Conservation (phyloP, 2,888 invertebrate species). For the Didymodactylos carnosus region DNA sequence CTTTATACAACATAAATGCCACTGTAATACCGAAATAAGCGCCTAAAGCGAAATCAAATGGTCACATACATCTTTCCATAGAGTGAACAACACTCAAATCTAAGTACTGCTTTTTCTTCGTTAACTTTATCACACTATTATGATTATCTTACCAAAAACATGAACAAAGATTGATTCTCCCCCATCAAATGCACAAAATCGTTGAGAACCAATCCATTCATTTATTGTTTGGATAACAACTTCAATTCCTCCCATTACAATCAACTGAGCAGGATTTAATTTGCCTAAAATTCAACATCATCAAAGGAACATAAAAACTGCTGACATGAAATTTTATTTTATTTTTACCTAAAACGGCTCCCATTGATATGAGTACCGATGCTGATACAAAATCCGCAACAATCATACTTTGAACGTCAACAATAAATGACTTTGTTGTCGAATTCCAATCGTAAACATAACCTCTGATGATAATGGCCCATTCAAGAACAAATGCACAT, state of each 20-base stretch:
- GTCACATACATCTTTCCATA: no score
- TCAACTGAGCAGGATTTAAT: constrained; percentile 34
- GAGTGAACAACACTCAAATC: no score
- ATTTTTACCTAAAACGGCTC: constrained; percentile 37
- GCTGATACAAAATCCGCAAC: constrained; percentile 29
- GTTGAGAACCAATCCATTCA: constrained; percentile 31
- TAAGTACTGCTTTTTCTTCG: no score
- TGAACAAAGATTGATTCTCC: constrained; percentile 87
- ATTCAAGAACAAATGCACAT: constrained; percentile 61
- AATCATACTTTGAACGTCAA: constrained; percentile 22
- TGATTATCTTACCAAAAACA: constrained; percentile 44
- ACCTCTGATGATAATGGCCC: constrained; percentile 41
- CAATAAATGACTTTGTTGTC: neutral
- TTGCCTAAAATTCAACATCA: no score
- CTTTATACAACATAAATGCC: neutral
- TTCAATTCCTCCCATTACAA: constrained; percentile 35
- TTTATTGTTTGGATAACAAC: constrained; percentile 32
- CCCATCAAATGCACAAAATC: constrained; percentile 43
- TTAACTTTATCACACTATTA: neutral
- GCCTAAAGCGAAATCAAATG: neutral
- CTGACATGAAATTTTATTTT: no score
- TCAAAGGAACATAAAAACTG: no score
- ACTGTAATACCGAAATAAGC: constrained; percentile 14
- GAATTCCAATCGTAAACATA: neutral
- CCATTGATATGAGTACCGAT: constrained; percentile 37